Evolutionary conservation across 2,113 vertebrate species (phyloP).

Genomic region (Nasalis larvatus): DNA sequence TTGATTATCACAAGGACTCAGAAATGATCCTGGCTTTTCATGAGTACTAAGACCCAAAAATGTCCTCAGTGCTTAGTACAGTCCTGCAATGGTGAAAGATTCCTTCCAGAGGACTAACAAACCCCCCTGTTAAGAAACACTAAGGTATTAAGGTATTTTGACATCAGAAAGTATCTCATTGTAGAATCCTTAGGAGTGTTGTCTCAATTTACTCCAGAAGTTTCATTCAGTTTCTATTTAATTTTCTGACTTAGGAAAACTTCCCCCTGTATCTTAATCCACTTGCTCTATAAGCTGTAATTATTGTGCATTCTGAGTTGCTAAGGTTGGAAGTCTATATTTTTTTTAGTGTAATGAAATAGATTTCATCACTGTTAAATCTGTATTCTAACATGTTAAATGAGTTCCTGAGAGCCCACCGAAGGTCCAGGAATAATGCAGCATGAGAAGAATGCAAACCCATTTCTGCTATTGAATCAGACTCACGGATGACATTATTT

Average conservation of each 20-base stretch:
- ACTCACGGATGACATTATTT: neutral
- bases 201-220: slow-evolving; percentile 29
- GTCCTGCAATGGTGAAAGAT: neutral
- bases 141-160: neutral
- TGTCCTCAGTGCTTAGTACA: neutral
- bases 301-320: slow-evolving; percentile 29
- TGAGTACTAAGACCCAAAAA: neutral
- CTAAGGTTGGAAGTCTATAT: slow-evolving; percentile 59
- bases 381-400: slow-evolving; percentile 54
- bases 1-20: neutral
- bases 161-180: neutral
- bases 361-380: slow-evolving; percentile 42
- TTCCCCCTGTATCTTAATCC: slow-evolving; percentile 14
- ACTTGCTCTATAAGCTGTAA: slow-evolving; percentile 33
- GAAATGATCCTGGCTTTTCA: neutral
- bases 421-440: slow-evolving; percentile 46
- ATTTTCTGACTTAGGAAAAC: slow-evolving; percentile 61
- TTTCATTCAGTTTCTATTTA: slow-evolving; percentile 58
- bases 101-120: neutral
- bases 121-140: neutral
- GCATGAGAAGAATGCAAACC: neutral
- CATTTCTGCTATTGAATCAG: neutral
- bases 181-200: neutral
- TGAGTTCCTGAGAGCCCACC: neutral
- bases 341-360: slow-evolving; percentile 49